These are phyloP conservation scores for Mastomys natalensis DNA, from an alignment of 2,113 vertebrate genomes.

Conservation along the genomic window DNA sequence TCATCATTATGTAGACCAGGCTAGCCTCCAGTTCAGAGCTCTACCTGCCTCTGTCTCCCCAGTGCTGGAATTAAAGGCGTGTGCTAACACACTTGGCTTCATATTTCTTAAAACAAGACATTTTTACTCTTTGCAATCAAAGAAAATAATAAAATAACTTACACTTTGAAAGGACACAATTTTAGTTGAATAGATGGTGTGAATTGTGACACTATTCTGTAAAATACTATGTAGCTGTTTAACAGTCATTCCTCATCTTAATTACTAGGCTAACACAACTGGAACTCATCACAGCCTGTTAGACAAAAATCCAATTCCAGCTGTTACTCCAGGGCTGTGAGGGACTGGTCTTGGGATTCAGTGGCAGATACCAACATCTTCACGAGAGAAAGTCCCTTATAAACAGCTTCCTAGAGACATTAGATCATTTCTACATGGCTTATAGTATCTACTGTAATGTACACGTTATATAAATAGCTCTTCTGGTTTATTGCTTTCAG, in stretches of 20 bases:
- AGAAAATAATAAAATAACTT: background rate
- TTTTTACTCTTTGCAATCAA: background rate
- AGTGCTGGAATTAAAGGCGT: background rate
- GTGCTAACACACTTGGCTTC: background rate
- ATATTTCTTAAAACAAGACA: background rate
- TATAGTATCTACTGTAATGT: background rate
- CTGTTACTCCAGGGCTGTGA: background rate
- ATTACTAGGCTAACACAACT: conserved; percentile 30
- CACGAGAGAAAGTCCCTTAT: background rate
- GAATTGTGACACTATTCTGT: conserved; percentile 2
- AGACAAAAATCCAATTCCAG: conserved; percentile 45
- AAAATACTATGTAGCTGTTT: conserved; percentile 43
- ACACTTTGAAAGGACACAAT: background rate
- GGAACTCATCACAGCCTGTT: background rate
- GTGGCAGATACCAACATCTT: background rate
- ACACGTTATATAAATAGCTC: background rate
- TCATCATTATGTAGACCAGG: background rate
- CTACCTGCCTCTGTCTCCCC: background rate
- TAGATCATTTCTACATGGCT: background rate
- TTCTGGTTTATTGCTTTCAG: background rate
- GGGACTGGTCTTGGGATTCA: background rate
- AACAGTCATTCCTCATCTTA: conserved; percentile 19
- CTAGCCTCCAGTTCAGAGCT: background rate
- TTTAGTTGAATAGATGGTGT: background rate
- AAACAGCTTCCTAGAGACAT: background rate